Conservation (phyloP, 2,113 vertebrate species). For the Acinonyx jubatus region DNA sequence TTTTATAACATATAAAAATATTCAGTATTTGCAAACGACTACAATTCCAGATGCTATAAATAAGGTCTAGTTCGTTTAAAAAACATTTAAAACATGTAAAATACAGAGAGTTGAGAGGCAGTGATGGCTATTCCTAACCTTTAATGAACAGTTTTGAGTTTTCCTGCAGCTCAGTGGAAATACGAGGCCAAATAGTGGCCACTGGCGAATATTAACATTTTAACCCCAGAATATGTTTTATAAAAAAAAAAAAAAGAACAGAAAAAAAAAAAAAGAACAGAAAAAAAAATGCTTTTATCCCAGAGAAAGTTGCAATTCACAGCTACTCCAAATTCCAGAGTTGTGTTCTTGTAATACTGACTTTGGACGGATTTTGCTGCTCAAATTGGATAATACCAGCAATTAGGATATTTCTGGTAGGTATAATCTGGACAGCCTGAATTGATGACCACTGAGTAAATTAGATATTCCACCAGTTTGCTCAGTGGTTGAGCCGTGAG, state of each 20-base stretch:
- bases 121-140: not conserved
- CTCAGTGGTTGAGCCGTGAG: not conserved
- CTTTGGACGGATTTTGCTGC: constrained; percentile 61
- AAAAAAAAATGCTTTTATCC: not conserved
- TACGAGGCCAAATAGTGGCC: not conserved
- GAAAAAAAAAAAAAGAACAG: too few relatives aligned
- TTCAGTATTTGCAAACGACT: constrained; percentile 49
- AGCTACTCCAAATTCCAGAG: constrained; percentile 48
- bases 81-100: not conserved
- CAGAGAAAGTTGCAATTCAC: constrained; percentile 45
- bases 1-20: constrained; percentile 64
- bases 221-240: not conserved
- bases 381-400: constrained; percentile 39
- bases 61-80: not conserved
- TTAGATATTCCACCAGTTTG: not conserved
- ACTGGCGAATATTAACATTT: not conserved
- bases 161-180: not conserved
- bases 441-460: not conserved
- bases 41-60: not conserved
- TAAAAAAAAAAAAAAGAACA: not conserved
- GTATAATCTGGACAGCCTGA: not conserved
- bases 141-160: not conserved
- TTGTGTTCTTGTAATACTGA: constrained; percentile 66
- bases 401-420: constrained; percentile 8
- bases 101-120: not conserved